Evolutionary conservation across 2,113 vertebrate species (phyloP).

Genomic region (Spizaetus ornatus): DNA sequence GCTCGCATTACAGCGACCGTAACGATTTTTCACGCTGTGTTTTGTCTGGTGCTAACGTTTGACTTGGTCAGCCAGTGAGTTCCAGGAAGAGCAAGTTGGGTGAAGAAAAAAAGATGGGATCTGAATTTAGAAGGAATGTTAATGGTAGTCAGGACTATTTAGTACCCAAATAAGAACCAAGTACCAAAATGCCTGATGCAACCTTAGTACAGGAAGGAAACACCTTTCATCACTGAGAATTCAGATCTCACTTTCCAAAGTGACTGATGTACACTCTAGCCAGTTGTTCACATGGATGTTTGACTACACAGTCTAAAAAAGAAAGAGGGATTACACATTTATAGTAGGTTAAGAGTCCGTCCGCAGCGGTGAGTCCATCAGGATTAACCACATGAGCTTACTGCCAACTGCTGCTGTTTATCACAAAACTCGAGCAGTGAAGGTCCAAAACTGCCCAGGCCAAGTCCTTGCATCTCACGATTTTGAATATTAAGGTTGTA

Average conservation of each 20-base stretch:
- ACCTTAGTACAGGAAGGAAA: not conserved
- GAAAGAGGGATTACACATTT: not conserved
- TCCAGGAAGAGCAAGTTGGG: not conserved
- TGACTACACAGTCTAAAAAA: not conserved
- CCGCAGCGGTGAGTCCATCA: not conserved
- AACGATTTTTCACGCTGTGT: not conserved
- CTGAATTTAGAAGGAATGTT: not conserved
- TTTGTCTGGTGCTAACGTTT: not conserved
- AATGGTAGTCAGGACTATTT: not conserved
- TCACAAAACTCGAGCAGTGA: not conserved
- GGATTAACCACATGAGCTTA: not conserved
- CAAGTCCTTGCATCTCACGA: not conserved
- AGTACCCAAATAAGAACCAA: not conserved
- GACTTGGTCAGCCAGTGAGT: not conserved
- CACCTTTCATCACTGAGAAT: not conserved
- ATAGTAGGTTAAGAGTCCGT: not conserved
- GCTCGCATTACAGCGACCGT: not conserved
- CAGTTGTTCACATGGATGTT: not conserved
- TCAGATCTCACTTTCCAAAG: not conserved
- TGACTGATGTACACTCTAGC: not conserved
- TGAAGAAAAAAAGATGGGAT: not conserved
- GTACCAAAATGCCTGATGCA: not conserved
- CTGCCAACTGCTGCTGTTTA: not conserved
- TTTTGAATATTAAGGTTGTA: not conserved
- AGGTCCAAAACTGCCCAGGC: not conserved